These are phyloP conservation scores for Anthopleura xanthogrammica DNA, from an alignment of 92 coral and sea anemone genomes.

Conservation along the genomic window DNA sequence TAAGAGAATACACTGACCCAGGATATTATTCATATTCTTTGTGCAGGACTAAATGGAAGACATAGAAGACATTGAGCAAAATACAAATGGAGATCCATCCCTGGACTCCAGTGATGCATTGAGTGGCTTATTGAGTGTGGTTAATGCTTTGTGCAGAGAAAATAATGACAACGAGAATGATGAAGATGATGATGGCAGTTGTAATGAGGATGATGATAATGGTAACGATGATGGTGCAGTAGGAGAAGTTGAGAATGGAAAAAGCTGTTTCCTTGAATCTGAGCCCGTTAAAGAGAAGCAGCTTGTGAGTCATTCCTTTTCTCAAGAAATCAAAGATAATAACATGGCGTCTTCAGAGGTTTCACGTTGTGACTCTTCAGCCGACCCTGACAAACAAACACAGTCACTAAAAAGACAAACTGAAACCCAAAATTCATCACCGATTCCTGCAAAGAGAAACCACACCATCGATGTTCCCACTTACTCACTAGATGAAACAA, in stretches of 20 bases:
- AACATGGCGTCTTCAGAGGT: background rate
- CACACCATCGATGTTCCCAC: slow-evolving; percentile 11
- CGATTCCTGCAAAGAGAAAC: background rate
- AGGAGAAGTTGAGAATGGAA: background rate
- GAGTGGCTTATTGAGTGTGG: slow-evolving; percentile 26
- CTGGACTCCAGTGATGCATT: slow-evolving; percentile 19
- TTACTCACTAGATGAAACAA: slow-evolving; percentile 23
- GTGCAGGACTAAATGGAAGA: slow-evolving; percentile 1
- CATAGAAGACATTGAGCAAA: background rate
- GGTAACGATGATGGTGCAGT: background rate
- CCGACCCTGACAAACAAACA: background rate
- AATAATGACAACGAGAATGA: background rate
- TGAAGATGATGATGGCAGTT: background rate
- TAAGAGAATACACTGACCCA: too few relatives aligned
- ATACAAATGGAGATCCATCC: background rate
- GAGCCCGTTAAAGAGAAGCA: too few relatives aligned
- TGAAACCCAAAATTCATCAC: background rate
- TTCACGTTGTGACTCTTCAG: background rate
- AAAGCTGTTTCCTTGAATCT: slow-evolving; percentile 4
- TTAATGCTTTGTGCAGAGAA: slow-evolving; percentile 15
- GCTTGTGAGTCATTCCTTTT: background rate
- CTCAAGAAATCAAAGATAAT: background rate
- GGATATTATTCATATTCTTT: background rate
- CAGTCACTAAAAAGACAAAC: background rate
- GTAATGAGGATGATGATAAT: background rate